Evolutionary conservation across 2,113 vertebrate genomes (phyloP).

Genomic region (Camelus dromedarius): DNA sequence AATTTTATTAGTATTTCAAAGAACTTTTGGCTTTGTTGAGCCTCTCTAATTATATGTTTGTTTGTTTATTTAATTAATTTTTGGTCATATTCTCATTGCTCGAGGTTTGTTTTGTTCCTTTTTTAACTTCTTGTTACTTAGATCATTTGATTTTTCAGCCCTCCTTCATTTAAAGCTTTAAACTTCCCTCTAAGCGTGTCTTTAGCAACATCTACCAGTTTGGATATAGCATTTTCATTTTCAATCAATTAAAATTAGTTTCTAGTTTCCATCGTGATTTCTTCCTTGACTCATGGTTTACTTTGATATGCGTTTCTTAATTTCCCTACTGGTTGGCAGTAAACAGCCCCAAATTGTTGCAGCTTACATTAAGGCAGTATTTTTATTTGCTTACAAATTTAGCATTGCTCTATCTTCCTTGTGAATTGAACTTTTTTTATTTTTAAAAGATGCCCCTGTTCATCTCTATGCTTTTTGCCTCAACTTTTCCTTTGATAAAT

Average conservation of each 20-base stretch:
- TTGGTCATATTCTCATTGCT: background rate
- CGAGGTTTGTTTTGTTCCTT: background rate
- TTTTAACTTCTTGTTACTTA: background rate
- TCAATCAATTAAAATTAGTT: background rate
- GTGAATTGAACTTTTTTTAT: background rate
- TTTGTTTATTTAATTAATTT: background rate
- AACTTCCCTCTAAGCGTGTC: background rate
- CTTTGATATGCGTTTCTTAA: background rate
- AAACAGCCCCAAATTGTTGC: background rate
- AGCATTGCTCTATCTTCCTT: background rate
- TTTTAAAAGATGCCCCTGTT: background rate
- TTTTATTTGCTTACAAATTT: background rate
- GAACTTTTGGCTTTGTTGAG: background rate
- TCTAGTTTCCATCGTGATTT: background rate
- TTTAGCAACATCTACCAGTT: background rate
- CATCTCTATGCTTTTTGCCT: background rate
- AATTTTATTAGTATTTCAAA: background rate
- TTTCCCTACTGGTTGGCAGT: background rate
- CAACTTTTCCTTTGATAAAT: background rate
- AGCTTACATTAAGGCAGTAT: background rate
- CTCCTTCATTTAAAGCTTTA: background rate
- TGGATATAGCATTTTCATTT: background rate
- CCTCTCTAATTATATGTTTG: background rate
- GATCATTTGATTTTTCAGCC: background rate
- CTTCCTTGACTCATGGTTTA: background rate